phyloP scores from a whole-genome alignment of 2,888 invertebrate species.

The Ptychoptera contaminata region DNA sequence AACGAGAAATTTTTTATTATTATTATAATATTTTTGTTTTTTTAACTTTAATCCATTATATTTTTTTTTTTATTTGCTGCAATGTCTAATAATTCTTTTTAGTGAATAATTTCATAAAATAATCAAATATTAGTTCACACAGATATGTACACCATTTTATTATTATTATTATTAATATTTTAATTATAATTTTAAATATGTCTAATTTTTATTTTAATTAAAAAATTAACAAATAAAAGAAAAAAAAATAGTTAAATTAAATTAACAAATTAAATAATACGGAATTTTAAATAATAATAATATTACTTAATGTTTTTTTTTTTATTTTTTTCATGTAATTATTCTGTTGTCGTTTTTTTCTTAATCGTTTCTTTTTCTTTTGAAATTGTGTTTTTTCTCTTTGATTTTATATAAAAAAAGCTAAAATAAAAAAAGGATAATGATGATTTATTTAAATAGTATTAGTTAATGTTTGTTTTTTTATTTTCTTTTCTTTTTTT shows the following conservation, averaged over 20 bases:
- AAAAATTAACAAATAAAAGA: background rate
- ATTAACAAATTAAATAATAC: background rate
- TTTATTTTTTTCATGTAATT: conserved; percentile 1
- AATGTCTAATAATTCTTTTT: too few species aligned
- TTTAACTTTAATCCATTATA: too few species aligned
- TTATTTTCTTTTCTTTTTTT: too few species aligned
- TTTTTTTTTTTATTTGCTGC: too few species aligned
- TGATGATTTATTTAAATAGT: background rate
- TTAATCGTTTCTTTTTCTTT: conserved; percentile 13
- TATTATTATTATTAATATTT: too few species aligned
- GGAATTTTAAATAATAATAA: conserved; percentile 2
- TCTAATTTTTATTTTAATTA: background rate
- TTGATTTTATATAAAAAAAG: conserved; percentile 9
- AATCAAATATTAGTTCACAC: too few species aligned
- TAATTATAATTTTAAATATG: conserved; percentile 1
- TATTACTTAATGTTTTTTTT: conserved; percentile 7
- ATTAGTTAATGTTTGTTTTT: too few species aligned
- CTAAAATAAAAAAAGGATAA: background rate
- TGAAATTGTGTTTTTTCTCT: conserved; percentile 10
- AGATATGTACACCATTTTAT: too few species aligned
- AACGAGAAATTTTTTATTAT: too few species aligned
- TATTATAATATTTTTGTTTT: too few species aligned
- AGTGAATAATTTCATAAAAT: too few species aligned
- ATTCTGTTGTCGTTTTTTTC: conserved; percentile 6
- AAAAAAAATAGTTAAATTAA: background rate